Evolutionary conservation across 2,113 vertebrate species (phyloP).

Genomic region (Merops nubicus): DNA sequence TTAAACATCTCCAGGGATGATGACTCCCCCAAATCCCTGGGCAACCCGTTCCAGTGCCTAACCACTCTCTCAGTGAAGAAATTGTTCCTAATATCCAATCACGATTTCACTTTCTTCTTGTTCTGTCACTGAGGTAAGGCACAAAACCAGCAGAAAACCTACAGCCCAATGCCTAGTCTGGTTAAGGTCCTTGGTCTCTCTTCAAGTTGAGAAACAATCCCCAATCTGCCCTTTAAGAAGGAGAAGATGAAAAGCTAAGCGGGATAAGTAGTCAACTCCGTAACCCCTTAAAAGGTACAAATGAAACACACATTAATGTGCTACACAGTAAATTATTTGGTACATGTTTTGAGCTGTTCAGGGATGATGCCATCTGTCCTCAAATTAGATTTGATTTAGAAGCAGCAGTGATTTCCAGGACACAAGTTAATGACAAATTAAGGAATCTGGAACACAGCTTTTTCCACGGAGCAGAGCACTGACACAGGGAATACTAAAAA

Average conservation of each 20-base stretch:
- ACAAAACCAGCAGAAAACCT: background rate
- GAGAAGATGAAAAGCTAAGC: background rate
- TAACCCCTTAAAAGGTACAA: background rate
- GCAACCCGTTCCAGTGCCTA: too few species aligned
- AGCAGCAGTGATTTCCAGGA: background rate
- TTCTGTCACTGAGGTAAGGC: background rate
- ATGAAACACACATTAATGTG: background rate
- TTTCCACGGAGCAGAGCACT: conserved; percentile 7
- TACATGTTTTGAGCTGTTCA: background rate
- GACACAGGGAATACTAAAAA: background rate
- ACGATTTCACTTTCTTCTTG: background rate
- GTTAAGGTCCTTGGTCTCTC: background rate
- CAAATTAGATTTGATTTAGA: conserved; percentile 18
- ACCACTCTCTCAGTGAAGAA: too few species aligned
- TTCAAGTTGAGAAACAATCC: background rate
- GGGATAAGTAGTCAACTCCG: background rate
- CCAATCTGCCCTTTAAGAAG: background rate
- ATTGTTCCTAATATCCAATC: too few species aligned
- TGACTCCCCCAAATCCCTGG: too few species aligned
- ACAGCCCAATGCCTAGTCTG: background rate
- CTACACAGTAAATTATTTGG: background rate
- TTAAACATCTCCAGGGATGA: too few species aligned
- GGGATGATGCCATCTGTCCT: background rate
- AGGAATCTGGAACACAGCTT: background rate
- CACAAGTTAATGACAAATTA: conserved; percentile 6